phyloP scores from a whole-genome alignment of 2,888 invertebrate genomes.

The Sceliomorpha sp. region DNA sequence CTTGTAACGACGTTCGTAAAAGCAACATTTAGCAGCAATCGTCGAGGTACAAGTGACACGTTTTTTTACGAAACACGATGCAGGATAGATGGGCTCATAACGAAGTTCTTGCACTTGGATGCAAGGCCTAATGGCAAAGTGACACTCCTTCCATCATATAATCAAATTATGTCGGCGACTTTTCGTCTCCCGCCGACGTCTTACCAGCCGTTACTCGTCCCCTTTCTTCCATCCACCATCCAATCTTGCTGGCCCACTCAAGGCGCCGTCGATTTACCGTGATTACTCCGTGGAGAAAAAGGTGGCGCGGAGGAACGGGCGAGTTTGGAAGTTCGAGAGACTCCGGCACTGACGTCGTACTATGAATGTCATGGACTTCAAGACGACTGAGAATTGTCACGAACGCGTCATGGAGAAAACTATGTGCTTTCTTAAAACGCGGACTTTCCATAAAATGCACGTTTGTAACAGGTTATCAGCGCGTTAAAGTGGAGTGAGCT shows the following conservation, averaged over 20 bases:
- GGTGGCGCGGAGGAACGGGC: constrained; percentile 44
- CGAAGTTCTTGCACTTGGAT: constrained; percentile 70
- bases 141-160: constrained; percentile 71
- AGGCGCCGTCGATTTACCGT: constrained; percentile 68
- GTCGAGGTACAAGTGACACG: constrained; percentile 20
- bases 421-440: background rate
- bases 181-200: constrained; percentile 49
- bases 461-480: constrained; percentile 5
- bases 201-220: constrained; percentile 50
- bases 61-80: constrained; percentile 18
- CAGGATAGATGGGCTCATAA: constrained; percentile 60
- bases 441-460: constrained; percentile 13
- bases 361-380: constrained; percentile 31
- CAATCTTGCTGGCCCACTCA: constrained; percentile 67
- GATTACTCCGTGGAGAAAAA: constrained; percentile 66
- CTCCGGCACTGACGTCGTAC: constrained; percentile 28
- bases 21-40: constrained; percentile 6
- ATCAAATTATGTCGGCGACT: constrained; percentile 75
- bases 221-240: constrained; percentile 43
- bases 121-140: constrained; percentile 68
- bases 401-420: constrained; percentile 14
- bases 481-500: no score
- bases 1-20: no score
- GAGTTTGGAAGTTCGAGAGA: constrained; percentile 40
- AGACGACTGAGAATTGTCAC: constrained; percentile 30